These are phyloP conservation scores for Stenurella melanura DNA, from an alignment of 2,888 invertebrate species.

Conservation along the genomic window DNA sequence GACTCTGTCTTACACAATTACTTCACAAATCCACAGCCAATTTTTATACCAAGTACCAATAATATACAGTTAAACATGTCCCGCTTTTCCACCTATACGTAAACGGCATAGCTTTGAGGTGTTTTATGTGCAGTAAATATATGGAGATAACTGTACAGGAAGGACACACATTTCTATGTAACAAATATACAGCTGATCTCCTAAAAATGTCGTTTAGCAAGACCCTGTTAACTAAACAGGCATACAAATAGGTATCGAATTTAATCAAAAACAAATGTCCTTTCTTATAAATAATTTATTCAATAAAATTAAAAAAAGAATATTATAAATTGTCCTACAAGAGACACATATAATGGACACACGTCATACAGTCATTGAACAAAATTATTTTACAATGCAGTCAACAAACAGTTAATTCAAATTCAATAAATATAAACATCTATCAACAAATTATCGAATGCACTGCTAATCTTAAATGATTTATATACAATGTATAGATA, in stretches of 20 bases:
- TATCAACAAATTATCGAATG: conserved; percentile 12
- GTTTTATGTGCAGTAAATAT: too few relatives aligned
- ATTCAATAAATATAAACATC: conserved; percentile 26
- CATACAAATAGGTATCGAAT: neutral
- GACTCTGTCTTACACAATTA: too few relatives aligned
- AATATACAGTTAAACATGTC: too few relatives aligned
- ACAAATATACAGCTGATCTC: too few relatives aligned
- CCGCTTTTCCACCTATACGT: too few relatives aligned
- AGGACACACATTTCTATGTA: too few relatives aligned
- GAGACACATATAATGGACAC: neutral
- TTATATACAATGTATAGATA: conserved; percentile 17
- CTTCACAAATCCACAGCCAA: too few relatives aligned
- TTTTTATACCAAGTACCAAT: too few relatives aligned
- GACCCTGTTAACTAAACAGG: neutral
- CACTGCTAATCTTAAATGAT: conserved; percentile 5
- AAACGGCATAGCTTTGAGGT: too few relatives aligned
- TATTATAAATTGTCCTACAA: conserved; percentile 3
- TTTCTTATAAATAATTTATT: conserved; percentile 20
- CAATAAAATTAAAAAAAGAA: conserved; percentile 12
- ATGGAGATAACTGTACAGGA: too few relatives aligned
- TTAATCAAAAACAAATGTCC: neutral
- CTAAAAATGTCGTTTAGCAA: too few relatives aligned
- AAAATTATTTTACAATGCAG: neutral
- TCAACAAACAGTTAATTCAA: conserved; percentile 19
- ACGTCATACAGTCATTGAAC: conserved; percentile 13